phyloP scores from a whole-genome alignment of 2,113 vertebrate species.

The Acanthisitta chloris region DNA sequence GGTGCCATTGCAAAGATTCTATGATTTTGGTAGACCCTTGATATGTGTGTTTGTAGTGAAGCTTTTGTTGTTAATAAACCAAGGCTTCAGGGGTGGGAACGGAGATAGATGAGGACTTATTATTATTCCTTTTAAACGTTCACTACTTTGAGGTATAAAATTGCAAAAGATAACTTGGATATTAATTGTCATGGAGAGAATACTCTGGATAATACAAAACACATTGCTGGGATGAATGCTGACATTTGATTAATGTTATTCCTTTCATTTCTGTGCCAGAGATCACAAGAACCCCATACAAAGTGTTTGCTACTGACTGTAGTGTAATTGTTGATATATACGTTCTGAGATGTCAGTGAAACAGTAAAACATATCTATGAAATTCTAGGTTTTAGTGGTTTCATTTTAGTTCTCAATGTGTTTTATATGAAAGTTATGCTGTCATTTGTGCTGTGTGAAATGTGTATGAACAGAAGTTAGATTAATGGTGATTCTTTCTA shows the following conservation, averaged over 20 bases:
- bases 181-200: not conserved
- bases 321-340: not conserved
- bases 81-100: not conserved
- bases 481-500: not conserved
- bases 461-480: not conserved
- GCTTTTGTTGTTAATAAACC: not conserved
- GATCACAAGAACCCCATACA: not conserved
- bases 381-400: not conserved
- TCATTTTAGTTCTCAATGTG: not conserved
- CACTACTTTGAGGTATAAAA: not conserved
- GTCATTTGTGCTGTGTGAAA: not conserved
- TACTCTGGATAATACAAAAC: not conserved
- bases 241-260: conserved; percentile 4
- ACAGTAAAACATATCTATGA: not conserved
- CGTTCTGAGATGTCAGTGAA: not conserved
- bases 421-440: not conserved
- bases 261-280: not conserved
- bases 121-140: not conserved
- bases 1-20: not conserved
- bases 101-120: not conserved
- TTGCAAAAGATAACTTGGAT: not conserved
- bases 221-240: not conserved
- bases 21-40: not conserved
- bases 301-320: not conserved
- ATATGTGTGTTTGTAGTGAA: not conserved